Evolutionary conservation across 1,140 invertebrate species (phyloP).

Genomic region (Drosophila melanogaster): DNA sequence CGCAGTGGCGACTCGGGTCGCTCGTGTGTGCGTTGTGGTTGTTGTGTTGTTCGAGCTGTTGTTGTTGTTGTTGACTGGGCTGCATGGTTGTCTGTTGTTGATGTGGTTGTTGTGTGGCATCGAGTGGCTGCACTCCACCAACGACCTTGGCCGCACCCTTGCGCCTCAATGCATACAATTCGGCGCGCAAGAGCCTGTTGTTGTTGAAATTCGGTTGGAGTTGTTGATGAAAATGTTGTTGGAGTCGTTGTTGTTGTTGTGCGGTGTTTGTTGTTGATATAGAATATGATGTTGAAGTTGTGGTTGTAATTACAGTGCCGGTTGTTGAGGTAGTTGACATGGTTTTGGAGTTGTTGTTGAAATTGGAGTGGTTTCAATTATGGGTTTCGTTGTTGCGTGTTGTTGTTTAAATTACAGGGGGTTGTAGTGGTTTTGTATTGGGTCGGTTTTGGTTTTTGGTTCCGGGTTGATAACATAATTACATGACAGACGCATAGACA

Average conservation of each 20-base stretch:
- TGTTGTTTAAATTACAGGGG: conserved; percentile 5
- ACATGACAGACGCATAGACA: conserved; percentile 56
- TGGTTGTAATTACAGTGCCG: background rate
- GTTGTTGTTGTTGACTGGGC: conserved; percentile 62
- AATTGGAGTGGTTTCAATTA: background rate
- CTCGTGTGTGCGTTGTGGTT: conserved; percentile 67
- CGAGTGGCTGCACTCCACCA: conserved; percentile 65
- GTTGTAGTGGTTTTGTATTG: conserved; percentile 26
- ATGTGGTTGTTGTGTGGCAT: conserved; percentile 72
- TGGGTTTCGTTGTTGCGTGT: conserved; percentile 9
- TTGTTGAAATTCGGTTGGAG: conserved; percentile 24
- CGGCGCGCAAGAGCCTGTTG: conserved; percentile 88
- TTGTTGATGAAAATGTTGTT: conserved; percentile 16
- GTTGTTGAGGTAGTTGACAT: background rate
- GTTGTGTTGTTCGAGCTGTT: conserved; percentile 70
- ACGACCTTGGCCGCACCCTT: conserved; percentile 86
- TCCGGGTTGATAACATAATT: conserved; percentile 51
- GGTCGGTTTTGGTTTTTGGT: conserved; percentile 21
- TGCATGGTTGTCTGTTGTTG: conserved; percentile 49
- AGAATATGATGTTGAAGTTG: background rate
- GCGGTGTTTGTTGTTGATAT: background rate
- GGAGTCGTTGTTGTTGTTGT: conserved; percentile 10
- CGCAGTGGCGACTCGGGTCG: conserved; percentile 87
- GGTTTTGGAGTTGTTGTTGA: background rate
- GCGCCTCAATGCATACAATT: conserved; percentile 87